Base-by-base conservation (phyloP, 2,797 vertebrate genomes). In the Trachurus trachurus region DNA sequence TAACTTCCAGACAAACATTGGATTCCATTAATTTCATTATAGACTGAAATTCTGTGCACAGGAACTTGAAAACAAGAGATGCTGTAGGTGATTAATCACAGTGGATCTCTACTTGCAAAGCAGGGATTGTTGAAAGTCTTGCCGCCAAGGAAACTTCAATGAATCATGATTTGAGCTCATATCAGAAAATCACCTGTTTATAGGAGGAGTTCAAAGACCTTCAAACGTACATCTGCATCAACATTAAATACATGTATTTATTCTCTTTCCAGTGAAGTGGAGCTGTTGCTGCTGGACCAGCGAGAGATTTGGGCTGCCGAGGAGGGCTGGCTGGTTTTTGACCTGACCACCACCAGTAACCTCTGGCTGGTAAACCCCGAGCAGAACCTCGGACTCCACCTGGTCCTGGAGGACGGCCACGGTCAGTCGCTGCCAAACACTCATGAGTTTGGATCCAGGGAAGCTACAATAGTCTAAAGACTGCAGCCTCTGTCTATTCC, bases 321-420 rank as follows among this genome's bases (percentile, higher is more conserved):
- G 88, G 97, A 99, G 73, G 97, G 98, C 62, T 99, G 98, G 98
- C 93, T 99, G 89, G 95, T 97, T 60, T 99, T 99, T 69, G 98
- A 99, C 92, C 96, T 99, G 39, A 99, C 97, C 0, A 92, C 95
- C 49, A 97, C 97, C 80, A 98, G 96, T 78, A 97, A 98, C 92
- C 95, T 96, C 75, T 99, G 98, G 98, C 95, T 98, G 85, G 90
- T 96, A 76, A 95, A 97, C 67, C 97, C 98, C 0, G 95, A 96
- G 2, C 96, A 97, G 91, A 99, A 99, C 80, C 93, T 99, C 0
- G 97, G 97, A 53, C 94, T 99, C 76, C 97, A 96, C 79, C 93
- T 99, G 12, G 94, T 96, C 0, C 90, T 99, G 88, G 96, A 99
- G 79, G 97, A 95, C 53, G 39, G 89, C 17, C 93, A 95, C 0